Base-by-base conservation (phyloP, 2,797 vertebrate genomes). In the Protonibea diacanthus region DNA sequence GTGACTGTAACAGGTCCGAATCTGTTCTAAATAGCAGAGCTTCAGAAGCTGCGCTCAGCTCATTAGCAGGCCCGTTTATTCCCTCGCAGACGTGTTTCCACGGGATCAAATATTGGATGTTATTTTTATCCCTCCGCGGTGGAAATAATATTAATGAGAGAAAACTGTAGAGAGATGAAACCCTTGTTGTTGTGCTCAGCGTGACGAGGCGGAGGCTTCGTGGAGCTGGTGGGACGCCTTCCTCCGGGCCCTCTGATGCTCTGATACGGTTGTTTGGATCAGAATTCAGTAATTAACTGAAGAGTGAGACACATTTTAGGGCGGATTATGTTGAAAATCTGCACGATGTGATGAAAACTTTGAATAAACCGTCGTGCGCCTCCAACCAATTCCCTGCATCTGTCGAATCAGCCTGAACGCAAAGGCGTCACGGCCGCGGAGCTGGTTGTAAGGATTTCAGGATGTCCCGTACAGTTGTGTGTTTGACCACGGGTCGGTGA, bases 211-310 rank as follows among this genome's bases (percentile, higher is more conserved):
- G 55, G 59, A 66, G 63, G 76, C 53, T 72, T 0, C 20, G 0
- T 3, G 67, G 56, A 67, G 71, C 78, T 6, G 71, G 6, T 14
- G 78, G 85, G 78, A 85, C 82, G 44, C 70, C 33, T 38, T 52
- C 48, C 51, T 0, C 40, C 25, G 53, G 87, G 85, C 85, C 33
- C 83, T 76, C 52, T 6, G 51, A 14, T 14, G 59, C 67, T 52
- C 52, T 13, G 60, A 0, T 42, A 48, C 48, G 25, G 33, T n/a
- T 38, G n/a, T 44, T 27, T 4, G 15, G 10, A 52, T 38, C 7
- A n/a, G 4, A 23, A 75, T 62, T 9, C 51, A 66, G 68, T 33
- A 47, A 66, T 44, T 1, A 2, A 68, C 2, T 0, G 20, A 71
- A 64, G 48, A 55, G 60, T 29, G 57, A 44, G 27, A 0, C 4